A percentile compares a stretch with the other conserved stretches of the same genome.
These are phyloP conservation scores for Tenrec ecaudatus DNA, from an alignment of 2,113 vertebrate species.

Conservation along the genomic window DNA sequence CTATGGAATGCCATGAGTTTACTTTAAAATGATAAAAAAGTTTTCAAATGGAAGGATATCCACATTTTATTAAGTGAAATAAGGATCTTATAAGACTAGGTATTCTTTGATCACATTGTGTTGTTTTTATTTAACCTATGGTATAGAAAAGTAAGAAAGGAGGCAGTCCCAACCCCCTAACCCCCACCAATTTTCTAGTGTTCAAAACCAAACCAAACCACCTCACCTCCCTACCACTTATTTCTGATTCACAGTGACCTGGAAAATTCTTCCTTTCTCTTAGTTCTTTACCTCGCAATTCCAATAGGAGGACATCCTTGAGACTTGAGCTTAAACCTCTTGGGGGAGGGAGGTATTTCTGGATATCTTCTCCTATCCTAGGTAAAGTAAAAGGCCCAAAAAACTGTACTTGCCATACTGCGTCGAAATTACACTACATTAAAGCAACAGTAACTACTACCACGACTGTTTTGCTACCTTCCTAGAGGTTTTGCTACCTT, in stretches of 20 bases:
- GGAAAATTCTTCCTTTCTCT: not conserved
- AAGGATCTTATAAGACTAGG: not conserved
- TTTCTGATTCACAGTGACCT: not conserved
- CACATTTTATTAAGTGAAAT: conserved; percentile 5
- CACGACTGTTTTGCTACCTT: not conserved
- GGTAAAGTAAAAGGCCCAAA: not conserved
- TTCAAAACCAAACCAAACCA: too few relatives aligned
- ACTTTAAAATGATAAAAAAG: conserved; percentile 24
- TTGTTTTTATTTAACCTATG: not conserved
- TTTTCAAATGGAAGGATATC: not conserved
- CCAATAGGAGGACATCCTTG: not conserved
- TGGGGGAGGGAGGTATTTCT: not conserved
- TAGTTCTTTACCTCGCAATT: not conserved
- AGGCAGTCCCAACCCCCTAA: too few relatives aligned
- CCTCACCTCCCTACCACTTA: too few relatives aligned
- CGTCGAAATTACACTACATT: not conserved
- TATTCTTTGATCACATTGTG: not conserved
- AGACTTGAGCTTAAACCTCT: not conserved
- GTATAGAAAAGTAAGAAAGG: not conserved
- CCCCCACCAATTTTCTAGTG: too few relatives aligned
- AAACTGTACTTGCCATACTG: not conserved
- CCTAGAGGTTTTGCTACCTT: not conserved
- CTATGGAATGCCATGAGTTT: not conserved
- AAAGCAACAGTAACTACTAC: not conserved
- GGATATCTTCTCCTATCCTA: not conserved